These are phyloP conservation scores for Melolontha melolontha DNA, from an alignment of 2,888 invertebrate genomes.

Conservation along the genomic window DNA sequence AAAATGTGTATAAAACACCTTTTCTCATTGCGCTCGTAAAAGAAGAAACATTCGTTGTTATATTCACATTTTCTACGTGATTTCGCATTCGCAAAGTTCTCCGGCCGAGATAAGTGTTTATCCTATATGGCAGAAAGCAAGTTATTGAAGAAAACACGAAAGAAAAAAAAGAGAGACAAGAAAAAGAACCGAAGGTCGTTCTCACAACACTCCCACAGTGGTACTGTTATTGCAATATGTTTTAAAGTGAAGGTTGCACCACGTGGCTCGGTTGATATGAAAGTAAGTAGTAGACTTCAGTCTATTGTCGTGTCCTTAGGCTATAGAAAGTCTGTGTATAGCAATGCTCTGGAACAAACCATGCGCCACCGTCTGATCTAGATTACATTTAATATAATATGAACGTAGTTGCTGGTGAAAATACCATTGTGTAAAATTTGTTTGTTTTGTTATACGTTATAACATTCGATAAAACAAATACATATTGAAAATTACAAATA, in stretches of 20 bases:
- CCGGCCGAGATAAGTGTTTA: not conserved
- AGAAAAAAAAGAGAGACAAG: slow-evolving; percentile 26
- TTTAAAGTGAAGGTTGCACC: slow-evolving; percentile 47
- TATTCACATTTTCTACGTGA: slow-evolving; percentile 16
- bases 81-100: slow-evolving; percentile 9
- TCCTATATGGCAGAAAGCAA: slow-evolving; percentile 18
- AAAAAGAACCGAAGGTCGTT: slow-evolving; percentile 48
- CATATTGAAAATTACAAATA: too few species aligned
- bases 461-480: too few species aligned
- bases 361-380: slow-evolving; percentile 46
- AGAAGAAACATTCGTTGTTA: too few species aligned
- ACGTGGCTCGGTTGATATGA: slow-evolving; percentile 43
- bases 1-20: too few species aligned
- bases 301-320: slow-evolving; percentile 45
- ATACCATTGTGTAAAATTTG: slow-evolving; percentile 13
- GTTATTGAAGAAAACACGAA: not conserved
- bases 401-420: slow-evolving; percentile 15
- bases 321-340: slow-evolving; percentile 39
- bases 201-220: slow-evolving; percentile 47
- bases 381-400: slow-evolving; percentile 46
- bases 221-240: slow-evolving; percentile 46
- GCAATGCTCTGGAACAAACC: slow-evolving; percentile 36
- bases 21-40: too few species aligned
- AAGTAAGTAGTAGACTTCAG: slow-evolving; percentile 45
- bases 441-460: not conserved